phyloP scores from a whole-genome alignment of 2,888 invertebrate genomes.

The Steromphala cineraria region DNA sequence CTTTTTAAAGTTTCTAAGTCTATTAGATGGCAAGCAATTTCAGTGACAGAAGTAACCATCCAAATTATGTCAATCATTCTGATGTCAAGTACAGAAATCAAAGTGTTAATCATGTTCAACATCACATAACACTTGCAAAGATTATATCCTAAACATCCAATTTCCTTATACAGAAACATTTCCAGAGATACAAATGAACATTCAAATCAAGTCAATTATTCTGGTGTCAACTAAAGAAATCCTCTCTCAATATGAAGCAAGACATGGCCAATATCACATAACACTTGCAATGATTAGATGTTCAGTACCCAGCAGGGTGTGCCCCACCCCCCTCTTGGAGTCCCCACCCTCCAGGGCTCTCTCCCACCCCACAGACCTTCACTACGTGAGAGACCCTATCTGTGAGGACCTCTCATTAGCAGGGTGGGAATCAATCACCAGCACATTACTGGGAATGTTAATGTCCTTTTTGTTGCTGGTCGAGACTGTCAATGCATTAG shows the following conservation, averaged over 20 bases:
- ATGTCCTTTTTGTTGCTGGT: not conserved
- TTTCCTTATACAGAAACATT: no score
- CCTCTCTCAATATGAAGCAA: no score
- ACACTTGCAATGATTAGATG: not conserved
- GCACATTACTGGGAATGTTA: not conserved
- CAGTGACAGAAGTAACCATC: no score
- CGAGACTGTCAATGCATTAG: not conserved
- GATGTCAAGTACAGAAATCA: no score
- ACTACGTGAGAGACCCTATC: no score
- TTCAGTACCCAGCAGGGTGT: not conserved
- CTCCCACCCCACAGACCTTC: no score
- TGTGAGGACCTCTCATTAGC: not conserved
- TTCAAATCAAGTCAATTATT: no score
- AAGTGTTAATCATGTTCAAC: not conserved
- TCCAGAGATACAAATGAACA: no score
- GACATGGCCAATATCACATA: not conserved
- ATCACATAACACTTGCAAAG: not conserved
- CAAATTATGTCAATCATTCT: no score
- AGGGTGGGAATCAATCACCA: not conserved
- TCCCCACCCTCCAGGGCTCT: not conserved
- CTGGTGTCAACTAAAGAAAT: no score
- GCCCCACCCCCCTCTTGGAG: not conserved
- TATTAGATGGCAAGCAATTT: no score
- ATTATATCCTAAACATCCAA: not conserved
- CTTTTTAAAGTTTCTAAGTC: no score